These are phyloP conservation scores for Heliconius aoede DNA, from an alignment of 2,888 invertebrate species.

Conservation along the genomic window DNA sequence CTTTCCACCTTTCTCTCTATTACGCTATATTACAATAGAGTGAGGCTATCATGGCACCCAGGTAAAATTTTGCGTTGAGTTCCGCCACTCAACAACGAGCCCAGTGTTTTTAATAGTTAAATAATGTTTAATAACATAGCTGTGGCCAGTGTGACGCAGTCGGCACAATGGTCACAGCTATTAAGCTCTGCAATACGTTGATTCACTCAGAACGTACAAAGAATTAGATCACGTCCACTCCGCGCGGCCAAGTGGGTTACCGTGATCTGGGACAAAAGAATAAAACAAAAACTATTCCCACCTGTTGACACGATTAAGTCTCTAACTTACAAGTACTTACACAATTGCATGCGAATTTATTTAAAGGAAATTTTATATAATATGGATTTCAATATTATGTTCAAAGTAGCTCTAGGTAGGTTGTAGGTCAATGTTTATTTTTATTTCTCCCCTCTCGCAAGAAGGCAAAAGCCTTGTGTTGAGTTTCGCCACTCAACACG, in stretches of 20 bases:
- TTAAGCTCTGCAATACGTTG: neutral
- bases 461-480: neutral
- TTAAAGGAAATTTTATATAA: neutral
- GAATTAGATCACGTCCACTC: conserved; percentile 28
- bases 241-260: neutral
- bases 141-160: no score
- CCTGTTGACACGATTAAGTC: conserved; percentile 17
- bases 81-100: no score
- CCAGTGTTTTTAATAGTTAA: no score
- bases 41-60: no score
- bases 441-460: neutral
- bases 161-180: neutral
- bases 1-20: no score
- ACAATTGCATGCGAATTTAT: neutral
- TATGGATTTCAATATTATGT: no score
- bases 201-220: conserved; percentile 3
- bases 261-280: conserved; percentile 40
- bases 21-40: no score
- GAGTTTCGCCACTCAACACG: neutral
- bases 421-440: neutral
- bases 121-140: no score
- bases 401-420: no score
- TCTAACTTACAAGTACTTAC: conserved; percentile 1
- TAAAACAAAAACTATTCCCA: conserved; percentile 44
- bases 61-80: no score